These are phyloP conservation scores for Amyelois transitella DNA, from an alignment of 1,140 invertebrate genomes.

Conservation along the genomic window DNA sequence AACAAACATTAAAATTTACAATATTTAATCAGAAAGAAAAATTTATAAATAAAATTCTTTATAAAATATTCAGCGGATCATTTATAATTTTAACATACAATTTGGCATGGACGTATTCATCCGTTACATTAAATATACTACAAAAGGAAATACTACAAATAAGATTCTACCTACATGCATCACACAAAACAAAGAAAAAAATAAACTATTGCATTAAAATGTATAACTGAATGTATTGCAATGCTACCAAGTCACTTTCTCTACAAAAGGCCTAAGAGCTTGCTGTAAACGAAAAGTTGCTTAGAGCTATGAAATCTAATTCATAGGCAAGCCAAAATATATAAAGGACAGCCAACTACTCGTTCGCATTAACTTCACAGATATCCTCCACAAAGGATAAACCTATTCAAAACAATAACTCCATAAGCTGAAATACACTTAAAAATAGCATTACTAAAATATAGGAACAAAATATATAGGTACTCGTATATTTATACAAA, in stretches of 20 bases:
- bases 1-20: slow-evolving; percentile 18
- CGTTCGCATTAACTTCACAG: too few species aligned
- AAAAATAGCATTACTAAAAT: too few species aligned
- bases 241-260: slow-evolving; percentile 34
- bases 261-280: slow-evolving; percentile 36
- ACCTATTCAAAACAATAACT: too few species aligned
- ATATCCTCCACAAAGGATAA: too few species aligned
- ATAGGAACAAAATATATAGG: too few species aligned
- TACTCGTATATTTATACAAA: too few species aligned
- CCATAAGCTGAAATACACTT: too few species aligned
- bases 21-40: slow-evolving; percentile 13
- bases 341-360: too few species aligned
- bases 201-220: background rate
- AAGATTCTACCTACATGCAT: slow-evolving; percentile 1
- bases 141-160: background rate
- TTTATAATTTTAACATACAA: slow-evolving; percentile 3
- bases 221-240: slow-evolving; percentile 9
- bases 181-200: background rate
- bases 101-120: slow-evolving; percentile 12
- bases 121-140: background rate
- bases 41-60: slow-evolving; percentile 9
- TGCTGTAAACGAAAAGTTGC: slow-evolving; percentile 13
- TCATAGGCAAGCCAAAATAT: slow-evolving; percentile 16
- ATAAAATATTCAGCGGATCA: slow-evolving; percentile 15
- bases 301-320: slow-evolving; percentile 24